Base-by-base conservation (phyloP, 2,113 vertebrate genomes). In the Calidris pugnax region DNA sequence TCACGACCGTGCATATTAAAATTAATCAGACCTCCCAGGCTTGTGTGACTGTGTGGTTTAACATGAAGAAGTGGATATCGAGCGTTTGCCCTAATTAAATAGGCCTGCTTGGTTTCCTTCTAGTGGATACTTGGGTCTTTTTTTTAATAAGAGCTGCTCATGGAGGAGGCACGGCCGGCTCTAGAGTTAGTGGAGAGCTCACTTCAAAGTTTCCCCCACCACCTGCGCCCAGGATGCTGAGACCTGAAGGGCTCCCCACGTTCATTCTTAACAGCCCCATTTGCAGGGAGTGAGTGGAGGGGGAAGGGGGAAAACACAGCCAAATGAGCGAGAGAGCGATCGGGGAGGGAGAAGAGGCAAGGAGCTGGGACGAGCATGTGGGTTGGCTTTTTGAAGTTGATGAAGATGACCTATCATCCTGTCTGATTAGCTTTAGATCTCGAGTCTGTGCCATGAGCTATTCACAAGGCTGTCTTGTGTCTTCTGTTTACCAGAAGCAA, bases 1-100 rank as follows among this genome's bases (percentile, higher is more conserved):
- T 97, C 98, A 98, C 23, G 93, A 97, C 97, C 85, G 39, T 97
- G 98, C 98, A 98, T 98, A 98, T 98, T 98, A 98, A 98, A 98
- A 98, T 98, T 98, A 98, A 98, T 98, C 98, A 98, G 98, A 97
- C 97, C 97, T 98, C 96, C 96, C 93, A 95, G 97, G 97, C 97
- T 97, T 77, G 55, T 93, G 94, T 86, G 95, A 84, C 95, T 97
- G 96, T 97, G 95, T 96, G 97, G 98, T 98, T 97, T 98, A 97
- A 97, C 96, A 73, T 75, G 95, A 96, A 97, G 95, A 98, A 98
- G 98, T 98, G 98, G 97, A 66, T 98, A 97, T 98, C 97, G 92
- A 98, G 97, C 96, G 67, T 97, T 98, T 97, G 96, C 94, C 97
- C 97, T 98, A 98, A 98, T 98, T 98, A 98, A 98, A 98, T 92